These are phyloP conservation scores for Rachycentron canadum DNA, from an alignment of 2,797 vertebrate genomes.

Conservation along the genomic window DNA sequence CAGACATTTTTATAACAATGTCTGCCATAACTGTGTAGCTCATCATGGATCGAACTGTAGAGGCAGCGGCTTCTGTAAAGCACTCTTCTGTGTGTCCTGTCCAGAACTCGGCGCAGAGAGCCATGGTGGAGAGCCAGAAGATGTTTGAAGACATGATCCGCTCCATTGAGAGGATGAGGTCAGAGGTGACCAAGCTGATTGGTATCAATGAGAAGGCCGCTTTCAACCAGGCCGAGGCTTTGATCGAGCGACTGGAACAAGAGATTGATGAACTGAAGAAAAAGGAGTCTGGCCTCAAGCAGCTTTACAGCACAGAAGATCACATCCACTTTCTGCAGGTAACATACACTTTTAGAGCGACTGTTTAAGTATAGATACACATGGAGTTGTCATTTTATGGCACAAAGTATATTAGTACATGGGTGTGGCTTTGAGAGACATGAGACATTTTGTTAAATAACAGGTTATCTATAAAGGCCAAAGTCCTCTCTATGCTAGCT, in stretches of 20 bases:
- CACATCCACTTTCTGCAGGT: conserved; percentile 88
- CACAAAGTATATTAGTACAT: background rate
- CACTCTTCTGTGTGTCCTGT: conserved; percentile 24
- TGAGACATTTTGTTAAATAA: background rate
- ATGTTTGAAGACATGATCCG: conserved; percentile 90
- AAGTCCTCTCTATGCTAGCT: background rate
- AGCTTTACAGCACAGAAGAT: conserved; percentile 85
- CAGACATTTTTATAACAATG: background rate
- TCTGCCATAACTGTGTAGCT: background rate
- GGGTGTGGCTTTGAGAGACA: conserved; percentile 1
- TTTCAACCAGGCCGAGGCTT: conserved; percentile 85
- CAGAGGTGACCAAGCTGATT: conserved; percentile 88
- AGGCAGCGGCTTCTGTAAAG: background rate
- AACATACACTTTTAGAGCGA: background rate
- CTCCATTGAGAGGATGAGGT: conserved; percentile 89
- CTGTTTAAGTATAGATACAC: background rate
- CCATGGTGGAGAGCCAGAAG: conserved; percentile 89
- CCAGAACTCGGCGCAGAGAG: conserved; percentile 87
- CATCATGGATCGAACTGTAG: background rate
- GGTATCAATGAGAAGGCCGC: conserved; percentile 89
- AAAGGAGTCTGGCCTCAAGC: conserved; percentile 81
- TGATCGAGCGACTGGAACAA: conserved; percentile 89
- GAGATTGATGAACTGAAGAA: conserved; percentile 90
- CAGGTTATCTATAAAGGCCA: background rate
- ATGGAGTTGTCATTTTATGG: background rate